Evolutionary conservation across 2,113 vertebrate species (phyloP), one percentile per base, ranked within the genome.

Genomic region (Phoxinus phoxinus): DNA sequence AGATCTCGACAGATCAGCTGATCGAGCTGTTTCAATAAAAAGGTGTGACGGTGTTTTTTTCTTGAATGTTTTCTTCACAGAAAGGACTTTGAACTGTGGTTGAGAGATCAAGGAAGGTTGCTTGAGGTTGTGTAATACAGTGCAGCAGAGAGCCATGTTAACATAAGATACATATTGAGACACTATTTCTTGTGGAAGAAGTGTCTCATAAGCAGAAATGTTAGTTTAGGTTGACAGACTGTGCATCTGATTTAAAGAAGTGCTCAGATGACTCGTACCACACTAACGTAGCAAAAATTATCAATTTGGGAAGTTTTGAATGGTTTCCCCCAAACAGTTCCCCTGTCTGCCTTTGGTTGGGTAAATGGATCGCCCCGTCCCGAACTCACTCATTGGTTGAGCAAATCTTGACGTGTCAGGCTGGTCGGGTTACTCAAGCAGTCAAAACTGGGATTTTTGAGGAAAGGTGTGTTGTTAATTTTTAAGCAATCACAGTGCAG

Each of bases 61-160:
- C 48, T 23, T 53, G 19, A 21, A 11, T 41, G 35, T 41, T 71
- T 71, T 71, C 67, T 71, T 71, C 35, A 23, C n/a, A 35, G 30
- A 25, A 46, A 37, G 76, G 12, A 59, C 23, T 37, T 41, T 79
- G 76, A 41, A 25, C 51, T 59, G 11, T 27, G 72, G 72, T 46
- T 65, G 58, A 81, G 23, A 63, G 37, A 63, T 7, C 12, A 23
- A 80, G 37, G 58, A 63, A 46, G 78, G 58, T 17, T 44, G 56
- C 53, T 35, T 77, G 75, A 35, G 75, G 75, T 78, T 59, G 53
- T 59, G 35, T 63, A 61, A 63, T 61, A 15, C 21, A 2, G 76
- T 41, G 30, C 32, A 25, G 32, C 30, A 78, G 21, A 58, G 3
- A 59, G 25, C 0, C 48, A 56, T 21, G 25, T 51, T 23, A 76